These are phyloP conservation scores for Podocnemis expansa DNA, from an alignment of 2,113 vertebrate genomes.

Conservation along the genomic window DNA sequence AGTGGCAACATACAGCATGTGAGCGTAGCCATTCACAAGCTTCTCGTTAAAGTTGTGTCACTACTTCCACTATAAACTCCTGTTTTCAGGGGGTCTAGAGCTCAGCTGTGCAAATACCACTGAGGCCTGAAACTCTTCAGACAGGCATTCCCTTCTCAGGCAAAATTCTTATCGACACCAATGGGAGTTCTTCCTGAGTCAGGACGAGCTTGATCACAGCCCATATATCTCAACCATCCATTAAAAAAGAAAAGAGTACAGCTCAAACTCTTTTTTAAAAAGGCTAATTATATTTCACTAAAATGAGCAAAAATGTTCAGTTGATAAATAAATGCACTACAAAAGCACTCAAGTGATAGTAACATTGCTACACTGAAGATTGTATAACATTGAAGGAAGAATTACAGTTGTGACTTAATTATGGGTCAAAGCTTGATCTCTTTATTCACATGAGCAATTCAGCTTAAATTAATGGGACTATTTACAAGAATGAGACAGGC, in stretches of 20 bases:
- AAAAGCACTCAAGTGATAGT: neutral
- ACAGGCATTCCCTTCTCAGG: rapidly evolving
- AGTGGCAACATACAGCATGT: neutral
- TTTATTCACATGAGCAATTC: neutral
- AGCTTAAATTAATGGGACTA: neutral
- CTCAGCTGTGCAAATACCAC: neutral
- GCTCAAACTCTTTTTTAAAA: rapidly evolving
- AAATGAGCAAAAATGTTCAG: neutral
- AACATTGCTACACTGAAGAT: neutral
- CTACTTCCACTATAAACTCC: neutral
- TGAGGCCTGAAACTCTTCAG: neutral
- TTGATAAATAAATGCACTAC: neutral
- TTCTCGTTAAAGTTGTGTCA: neutral
- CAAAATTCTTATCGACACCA: neutral
- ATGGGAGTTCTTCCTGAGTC: neutral
- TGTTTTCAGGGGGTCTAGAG: neutral
- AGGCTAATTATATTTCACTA: neutral
- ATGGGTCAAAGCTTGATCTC: neutral
- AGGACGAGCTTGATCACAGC: neutral
- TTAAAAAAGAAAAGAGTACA: neutral
- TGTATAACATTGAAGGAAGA: neutral
- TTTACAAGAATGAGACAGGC: neutral
- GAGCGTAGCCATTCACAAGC: constrained; percentile 12
- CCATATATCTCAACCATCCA: neutral
- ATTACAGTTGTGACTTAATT: neutral